Conservation (phyloP, 2,888 invertebrate genomes). For the Pristionchus entomophagus region DNA sequence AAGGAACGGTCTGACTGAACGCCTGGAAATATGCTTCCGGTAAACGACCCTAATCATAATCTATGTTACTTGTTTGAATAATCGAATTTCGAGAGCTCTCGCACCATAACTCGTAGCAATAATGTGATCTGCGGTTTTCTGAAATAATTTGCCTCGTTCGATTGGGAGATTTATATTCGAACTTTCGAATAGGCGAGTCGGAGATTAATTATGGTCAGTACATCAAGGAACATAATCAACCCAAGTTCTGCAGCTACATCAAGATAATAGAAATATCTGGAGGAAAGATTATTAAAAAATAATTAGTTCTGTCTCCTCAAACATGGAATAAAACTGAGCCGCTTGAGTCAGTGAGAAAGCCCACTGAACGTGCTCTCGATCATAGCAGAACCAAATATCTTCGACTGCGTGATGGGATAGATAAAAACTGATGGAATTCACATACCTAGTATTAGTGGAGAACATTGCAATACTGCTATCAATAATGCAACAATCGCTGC, state of each 20-base stretch:
- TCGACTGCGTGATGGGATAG: too few species aligned
- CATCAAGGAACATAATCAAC: not conserved
- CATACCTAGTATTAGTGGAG: too few species aligned
- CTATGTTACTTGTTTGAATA: not conserved
- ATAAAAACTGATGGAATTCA: too few species aligned
- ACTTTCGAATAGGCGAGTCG: not conserved
- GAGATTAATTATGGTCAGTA: not conserved
- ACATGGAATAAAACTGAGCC: not conserved
- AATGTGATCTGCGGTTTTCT: not conserved
- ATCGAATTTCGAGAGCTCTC: not conserved
- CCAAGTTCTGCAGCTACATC: not conserved
- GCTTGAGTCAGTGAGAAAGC: too few species aligned
- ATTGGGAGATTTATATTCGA: not conserved
- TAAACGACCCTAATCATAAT: not conserved
- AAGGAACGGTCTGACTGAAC: not conserved
- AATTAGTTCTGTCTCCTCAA: not conserved
- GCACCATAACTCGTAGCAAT: not conserved
- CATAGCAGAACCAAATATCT: not conserved
- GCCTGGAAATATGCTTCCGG: not conserved
- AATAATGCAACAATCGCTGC: too few species aligned
- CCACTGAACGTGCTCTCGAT: too few species aligned
- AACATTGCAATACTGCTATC: too few species aligned
- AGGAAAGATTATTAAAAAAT: not conserved
- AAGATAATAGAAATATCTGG: not conserved
- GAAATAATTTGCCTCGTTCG: not conserved